phyloP scores from a whole-genome alignment of 2,797 vertebrate genomes.

The Petrocephalus schoutedeni region DNA sequence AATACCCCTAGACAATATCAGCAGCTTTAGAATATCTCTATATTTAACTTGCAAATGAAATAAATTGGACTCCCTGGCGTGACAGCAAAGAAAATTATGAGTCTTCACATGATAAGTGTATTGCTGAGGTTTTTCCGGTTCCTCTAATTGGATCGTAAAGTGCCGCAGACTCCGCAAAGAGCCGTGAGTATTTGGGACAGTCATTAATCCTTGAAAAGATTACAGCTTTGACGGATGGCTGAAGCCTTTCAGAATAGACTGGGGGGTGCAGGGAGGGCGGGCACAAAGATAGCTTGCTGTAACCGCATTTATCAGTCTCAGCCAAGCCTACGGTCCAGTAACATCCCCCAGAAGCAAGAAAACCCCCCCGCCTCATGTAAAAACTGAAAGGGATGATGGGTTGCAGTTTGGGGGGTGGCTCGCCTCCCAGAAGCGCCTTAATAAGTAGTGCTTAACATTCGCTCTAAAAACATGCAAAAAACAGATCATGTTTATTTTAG shows the following conservation, averaged over 20 bases:
- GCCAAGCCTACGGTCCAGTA: background rate
- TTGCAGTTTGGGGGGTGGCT: background rate
- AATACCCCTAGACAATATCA: background rate
- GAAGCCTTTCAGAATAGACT: background rate
- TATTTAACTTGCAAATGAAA: background rate
- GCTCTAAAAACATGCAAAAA: slow-evolving; percentile 17
- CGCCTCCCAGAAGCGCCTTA: background rate
- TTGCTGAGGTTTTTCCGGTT: background rate
- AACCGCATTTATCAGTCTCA: background rate
- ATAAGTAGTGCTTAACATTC: background rate
- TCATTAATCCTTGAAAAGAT: background rate
- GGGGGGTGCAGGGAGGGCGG: background rate
- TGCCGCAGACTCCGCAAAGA: background rate
- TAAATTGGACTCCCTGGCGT: background rate
- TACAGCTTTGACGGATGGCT: background rate
- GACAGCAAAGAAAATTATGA: slow-evolving; percentile 19
- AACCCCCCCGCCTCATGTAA: background rate
- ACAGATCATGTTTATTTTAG: slow-evolving; percentile 24
- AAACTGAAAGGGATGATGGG: background rate
- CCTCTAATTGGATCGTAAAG: slow-evolving; percentile 8
- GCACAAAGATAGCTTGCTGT: background rate
- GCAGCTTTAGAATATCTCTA: background rate
- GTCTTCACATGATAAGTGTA: background rate
- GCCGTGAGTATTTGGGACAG: background rate
- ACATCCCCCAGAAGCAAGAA: background rate